phyloP scores from a whole-genome alignment of 1,140 invertebrate species.

The Anoplolepis gracilipes region DNA sequence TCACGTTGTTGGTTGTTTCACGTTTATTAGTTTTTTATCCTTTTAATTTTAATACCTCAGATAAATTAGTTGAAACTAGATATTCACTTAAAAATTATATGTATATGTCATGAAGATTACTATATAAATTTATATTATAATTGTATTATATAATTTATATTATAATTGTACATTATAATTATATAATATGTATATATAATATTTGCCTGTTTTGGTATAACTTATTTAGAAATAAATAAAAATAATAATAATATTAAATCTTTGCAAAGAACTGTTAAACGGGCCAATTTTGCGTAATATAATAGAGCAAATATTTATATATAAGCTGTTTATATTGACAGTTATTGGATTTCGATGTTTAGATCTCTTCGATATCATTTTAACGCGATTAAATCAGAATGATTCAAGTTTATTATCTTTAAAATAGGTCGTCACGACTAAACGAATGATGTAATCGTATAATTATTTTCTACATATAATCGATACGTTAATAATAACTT shows the following conservation, averaged over 20 bases:
- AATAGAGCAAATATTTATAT: neutral
- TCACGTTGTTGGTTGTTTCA: conserved; percentile 4
- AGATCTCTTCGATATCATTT: conserved; percentile 1
- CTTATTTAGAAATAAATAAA: neutral
- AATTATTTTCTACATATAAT: conserved; percentile 31
- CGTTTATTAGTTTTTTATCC: conserved; percentile 13
- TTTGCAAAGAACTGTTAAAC: neutral
- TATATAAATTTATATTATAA: conserved; percentile 36
- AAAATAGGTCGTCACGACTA: neutral
- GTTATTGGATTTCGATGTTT: conserved; percentile 20
- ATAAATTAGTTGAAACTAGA: conserved; percentile 28
- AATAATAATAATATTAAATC: conserved; percentile 3
- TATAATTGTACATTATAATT: conserved; percentile 27
- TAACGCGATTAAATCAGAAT: conserved; percentile 14
- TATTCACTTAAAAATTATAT: conserved; percentile 27
- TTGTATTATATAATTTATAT: conserved; percentile 42
- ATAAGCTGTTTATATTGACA: conserved; percentile 14
- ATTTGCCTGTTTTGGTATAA: neutral
- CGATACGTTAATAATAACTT: neutral
- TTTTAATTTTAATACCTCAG: conserved; percentile 47
- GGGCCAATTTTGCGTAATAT: conserved; percentile 44
- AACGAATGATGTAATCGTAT: conserved; percentile 1
- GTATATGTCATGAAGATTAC: neutral
- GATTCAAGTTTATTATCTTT: conserved; percentile 1
- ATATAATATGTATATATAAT: conserved; percentile 13